These are phyloP conservation scores for Silurus glanis DNA, from an alignment of 2,113 vertebrate species.

Conservation along the genomic window DNA sequence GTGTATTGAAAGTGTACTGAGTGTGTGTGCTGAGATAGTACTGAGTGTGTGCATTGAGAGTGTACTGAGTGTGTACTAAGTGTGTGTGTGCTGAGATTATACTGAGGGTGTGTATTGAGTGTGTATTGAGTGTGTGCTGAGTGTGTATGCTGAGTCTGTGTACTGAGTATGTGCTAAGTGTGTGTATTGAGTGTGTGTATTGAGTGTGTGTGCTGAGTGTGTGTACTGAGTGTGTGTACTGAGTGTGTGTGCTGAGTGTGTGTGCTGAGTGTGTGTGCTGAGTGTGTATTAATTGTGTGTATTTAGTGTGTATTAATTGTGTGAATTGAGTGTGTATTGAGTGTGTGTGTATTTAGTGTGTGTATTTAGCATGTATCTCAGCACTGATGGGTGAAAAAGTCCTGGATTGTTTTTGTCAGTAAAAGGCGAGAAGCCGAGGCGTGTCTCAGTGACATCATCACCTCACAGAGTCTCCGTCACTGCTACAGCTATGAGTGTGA, in stretches of 20 bases:
- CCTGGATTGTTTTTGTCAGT: neutral
- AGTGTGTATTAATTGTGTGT: too few relatives aligned
- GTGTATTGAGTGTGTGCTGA: neutral
- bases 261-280: neutral
- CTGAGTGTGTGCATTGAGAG: too few relatives aligned
- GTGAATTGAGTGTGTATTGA: neutral
- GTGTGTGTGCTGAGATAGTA: too few relatives aligned
- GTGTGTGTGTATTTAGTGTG: neutral
- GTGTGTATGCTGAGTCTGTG: neutral
- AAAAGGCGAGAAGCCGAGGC: slow-evolving; percentile 13
- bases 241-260: neutral
- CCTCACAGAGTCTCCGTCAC: slow-evolving; percentile 40
- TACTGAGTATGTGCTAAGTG: too few relatives aligned
- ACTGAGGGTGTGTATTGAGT: too few relatives aligned
- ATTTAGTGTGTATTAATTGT: too few relatives aligned
- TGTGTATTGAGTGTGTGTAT: too few relatives aligned
- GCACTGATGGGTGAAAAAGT: slow-evolving; percentile 9
- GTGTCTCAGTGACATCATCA: slow-evolving; percentile 36
- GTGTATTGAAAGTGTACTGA: too few relatives aligned
- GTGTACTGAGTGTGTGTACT: neutral
- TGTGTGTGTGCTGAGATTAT: too few relatives aligned
- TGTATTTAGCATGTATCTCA: neutral
- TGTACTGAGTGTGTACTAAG: too few relatives aligned
- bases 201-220: too few relatives aligned
- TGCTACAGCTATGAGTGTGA: slow-evolving; percentile 28